Percentiles rank a stretch among this genome's conserved stretches.
Conservation (phyloP, 92 coral and sea anemone genomes). For the Plumapathes pennacea region DNA sequence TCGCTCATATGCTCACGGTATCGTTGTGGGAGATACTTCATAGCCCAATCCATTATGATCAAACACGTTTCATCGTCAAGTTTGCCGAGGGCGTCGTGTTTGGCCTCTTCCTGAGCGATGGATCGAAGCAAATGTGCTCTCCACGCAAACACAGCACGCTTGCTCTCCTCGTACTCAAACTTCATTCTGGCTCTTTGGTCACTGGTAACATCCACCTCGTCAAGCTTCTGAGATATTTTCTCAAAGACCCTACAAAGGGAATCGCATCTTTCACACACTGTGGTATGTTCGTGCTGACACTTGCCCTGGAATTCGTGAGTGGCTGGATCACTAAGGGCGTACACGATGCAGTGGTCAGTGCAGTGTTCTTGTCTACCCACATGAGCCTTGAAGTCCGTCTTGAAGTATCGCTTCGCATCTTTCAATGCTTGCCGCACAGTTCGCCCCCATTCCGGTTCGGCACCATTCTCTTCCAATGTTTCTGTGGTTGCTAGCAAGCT, state of each 20-base stretch:
- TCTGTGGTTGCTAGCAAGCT: slow-evolving; percentile 26
- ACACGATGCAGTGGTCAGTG: slow-evolving; percentile 45
- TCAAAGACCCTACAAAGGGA: slow-evolving; percentile 28
- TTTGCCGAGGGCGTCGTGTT: slow-evolving; percentile 39
- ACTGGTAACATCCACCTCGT: slow-evolving; percentile 8
- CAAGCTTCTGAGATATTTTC: slow-evolving; percentile 16
- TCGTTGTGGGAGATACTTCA: slow-evolving; percentile 39
- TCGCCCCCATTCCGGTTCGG: slow-evolving; percentile 31
- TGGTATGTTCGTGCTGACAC: slow-evolving; percentile 28
- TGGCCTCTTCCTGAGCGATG: slow-evolving; percentile 38
- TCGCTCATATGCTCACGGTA: slow-evolving; percentile 39
- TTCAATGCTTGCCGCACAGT: slow-evolving; percentile 28
- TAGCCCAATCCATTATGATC: slow-evolving; percentile 40
- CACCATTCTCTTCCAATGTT: slow-evolving; percentile 25
- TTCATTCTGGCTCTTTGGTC: slow-evolving; percentile 28
- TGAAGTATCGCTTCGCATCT: slow-evolving; percentile 48
- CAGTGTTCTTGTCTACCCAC: slow-evolving; percentile 53
- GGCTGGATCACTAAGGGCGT: slow-evolving; percentile 52
- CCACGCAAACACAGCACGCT: slow-evolving; percentile 37
- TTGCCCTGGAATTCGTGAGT: slow-evolving; percentile 16
- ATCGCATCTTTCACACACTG: slow-evolving; percentile 38
- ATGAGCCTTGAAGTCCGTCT: slow-evolving; percentile 57
- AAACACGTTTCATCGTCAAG: slow-evolving; percentile 31
- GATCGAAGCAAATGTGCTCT: slow-evolving; percentile 37
- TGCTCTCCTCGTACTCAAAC: slow-evolving; percentile 43